These are phyloP conservation scores for Lordiphosa mommai DNA, from an alignment of 1,140 invertebrate species.

Conservation along the genomic window DNA sequence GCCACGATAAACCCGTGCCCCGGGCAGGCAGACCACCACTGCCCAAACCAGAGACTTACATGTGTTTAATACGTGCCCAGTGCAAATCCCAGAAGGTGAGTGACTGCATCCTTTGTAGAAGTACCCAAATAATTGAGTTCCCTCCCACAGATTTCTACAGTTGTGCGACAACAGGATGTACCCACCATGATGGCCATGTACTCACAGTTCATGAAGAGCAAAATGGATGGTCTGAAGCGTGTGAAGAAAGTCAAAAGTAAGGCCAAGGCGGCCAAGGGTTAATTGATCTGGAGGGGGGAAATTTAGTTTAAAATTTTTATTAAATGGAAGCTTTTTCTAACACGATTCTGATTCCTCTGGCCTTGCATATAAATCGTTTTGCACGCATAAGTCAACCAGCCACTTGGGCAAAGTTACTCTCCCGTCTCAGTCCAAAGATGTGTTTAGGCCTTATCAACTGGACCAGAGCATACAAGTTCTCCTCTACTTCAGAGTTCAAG, in stretches of 20 bases:
- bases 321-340: conserved; percentile 51
- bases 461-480: conserved; percentile 26
- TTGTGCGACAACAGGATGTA: conserved; percentile 90
- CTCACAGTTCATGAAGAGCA: conserved; percentile 88
- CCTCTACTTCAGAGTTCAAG: neutral
- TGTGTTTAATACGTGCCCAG: conserved; percentile 87
- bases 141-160: conserved; percentile 83
- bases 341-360: neutral
- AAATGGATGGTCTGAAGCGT: conserved; percentile 92
- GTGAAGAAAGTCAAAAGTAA: conserved; percentile 88
- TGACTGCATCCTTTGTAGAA: neutral
- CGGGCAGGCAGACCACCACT: conserved; percentile 81
- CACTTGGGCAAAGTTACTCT: conserved; percentile 26
- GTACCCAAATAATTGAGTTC: neutral
- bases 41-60: conserved; percentile 84
- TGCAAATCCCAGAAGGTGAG: conserved; percentile 85
- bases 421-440: conserved; percentile 26
- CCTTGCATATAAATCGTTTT: neutral
- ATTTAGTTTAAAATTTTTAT: conserved; percentile 55
- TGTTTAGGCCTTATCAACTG: conserved; percentile 38
- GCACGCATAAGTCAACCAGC: conserved; percentile 30
- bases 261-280: conserved; percentile 83
- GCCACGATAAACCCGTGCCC: conserved; percentile 85
- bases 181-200: conserved; percentile 92
- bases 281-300: conserved; percentile 1